Evolutionary conservation across 2,797 vertebrate genomes (phyloP), one percentile per base, ranked within the genome.

Genomic region (Syngnathus acus): DNA sequence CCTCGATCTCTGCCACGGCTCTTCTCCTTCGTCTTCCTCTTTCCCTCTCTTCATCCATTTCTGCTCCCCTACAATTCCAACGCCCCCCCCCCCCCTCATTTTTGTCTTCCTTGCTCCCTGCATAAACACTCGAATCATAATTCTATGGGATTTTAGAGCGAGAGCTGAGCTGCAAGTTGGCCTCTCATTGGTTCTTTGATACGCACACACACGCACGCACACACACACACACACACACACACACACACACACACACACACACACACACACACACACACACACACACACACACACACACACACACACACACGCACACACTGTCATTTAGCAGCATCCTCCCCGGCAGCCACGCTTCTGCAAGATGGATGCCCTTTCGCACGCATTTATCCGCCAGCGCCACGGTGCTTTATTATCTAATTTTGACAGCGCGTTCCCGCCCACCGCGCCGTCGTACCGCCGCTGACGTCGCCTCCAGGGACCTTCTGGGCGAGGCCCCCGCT

Each of bases 391-490:
- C 86, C 79, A 83, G 87, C 81, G 71, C 87, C 77, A 69, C 64
- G 85, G 85, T 89, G 89, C 89, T 91, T 91, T 92, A 92, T 91
- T 91, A 91, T 91, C 89, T 89, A 83, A 89, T 88, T 90, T 85
- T 92, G 89, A 92, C 90, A 91, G 90, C 76, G 67, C 65, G 48
- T 84, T 81, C 83, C 89, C 87, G 84, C 90, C 89, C 87, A 89
- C 85, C 71, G 78, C 72, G 85, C 86, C 68, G 83, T 86, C 73
- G 84, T 76, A 67, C 71, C 72, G 83, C 82, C 84, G 86, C 82
- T 68, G 76, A 78, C 73, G 79, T 85, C 87, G 84, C 83, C 89
- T 87, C 84, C 84, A 83, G 89, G 89, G 88, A 90, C 88, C 76
- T 83, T 75, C 86, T 82, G 82, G 86, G 87, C 80, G 86, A 87